Conservation (phyloP, 1,140 invertebrate genomes). For the Pachypeltis micranthus region DNA sequence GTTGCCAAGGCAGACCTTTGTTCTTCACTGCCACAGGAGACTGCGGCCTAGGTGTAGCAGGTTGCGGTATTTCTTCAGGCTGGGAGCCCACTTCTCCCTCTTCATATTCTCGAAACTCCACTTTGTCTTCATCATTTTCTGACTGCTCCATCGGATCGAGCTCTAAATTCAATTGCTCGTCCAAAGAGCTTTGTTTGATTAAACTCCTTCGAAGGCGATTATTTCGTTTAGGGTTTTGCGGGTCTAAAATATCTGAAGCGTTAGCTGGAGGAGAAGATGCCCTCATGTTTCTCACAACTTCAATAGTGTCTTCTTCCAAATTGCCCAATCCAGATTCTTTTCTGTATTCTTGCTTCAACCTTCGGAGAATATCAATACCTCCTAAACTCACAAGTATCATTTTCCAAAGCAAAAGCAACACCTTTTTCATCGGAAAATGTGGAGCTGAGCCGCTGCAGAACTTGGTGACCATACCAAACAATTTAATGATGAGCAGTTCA, state of each 20-base stretch:
- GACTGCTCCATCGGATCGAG: slow-evolving; percentile 34
- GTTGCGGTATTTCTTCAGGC: slow-evolving; percentile 33
- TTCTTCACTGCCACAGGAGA: slow-evolving; percentile 40
- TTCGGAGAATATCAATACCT: slow-evolving; percentile 67
- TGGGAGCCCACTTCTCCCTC: slow-evolving; percentile 35
- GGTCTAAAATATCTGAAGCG: slow-evolving; percentile 81
- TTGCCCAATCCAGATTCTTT: slow-evolving; percentile 56
- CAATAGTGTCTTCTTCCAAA: slow-evolving; percentile 81
- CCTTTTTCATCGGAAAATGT: slow-evolving; percentile 97
- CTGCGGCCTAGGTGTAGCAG: slow-evolving; percentile 40
- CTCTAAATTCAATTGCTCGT: slow-evolving; percentile 64
- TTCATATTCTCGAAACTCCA: slow-evolving; percentile 36
- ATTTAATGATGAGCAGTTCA: slow-evolving; percentile 74
- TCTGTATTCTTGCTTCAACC: slow-evolving; percentile 62
- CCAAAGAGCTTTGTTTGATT: slow-evolving; percentile 87
- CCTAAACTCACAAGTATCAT: slow-evolving; percentile 79
- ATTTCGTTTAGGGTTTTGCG: slow-evolving; percentile 58
- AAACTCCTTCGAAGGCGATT: slow-evolving; percentile 56
- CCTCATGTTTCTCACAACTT: slow-evolving; percentile 83
- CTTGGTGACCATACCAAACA: slow-evolving; percentile 83
- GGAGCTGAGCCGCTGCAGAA: slow-evolving; percentile 89
- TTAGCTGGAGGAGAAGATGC: slow-evolving; percentile 89
- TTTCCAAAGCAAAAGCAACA: slow-evolving; percentile 92
- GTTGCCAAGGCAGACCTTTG: slow-evolving; percentile 77
- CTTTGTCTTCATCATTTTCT: slow-evolving; percentile 31